These are phyloP conservation scores for Microcebus tavaratra DNA, from an alignment of 2,113 vertebrate genomes.

Conservation along the genomic window DNA sequence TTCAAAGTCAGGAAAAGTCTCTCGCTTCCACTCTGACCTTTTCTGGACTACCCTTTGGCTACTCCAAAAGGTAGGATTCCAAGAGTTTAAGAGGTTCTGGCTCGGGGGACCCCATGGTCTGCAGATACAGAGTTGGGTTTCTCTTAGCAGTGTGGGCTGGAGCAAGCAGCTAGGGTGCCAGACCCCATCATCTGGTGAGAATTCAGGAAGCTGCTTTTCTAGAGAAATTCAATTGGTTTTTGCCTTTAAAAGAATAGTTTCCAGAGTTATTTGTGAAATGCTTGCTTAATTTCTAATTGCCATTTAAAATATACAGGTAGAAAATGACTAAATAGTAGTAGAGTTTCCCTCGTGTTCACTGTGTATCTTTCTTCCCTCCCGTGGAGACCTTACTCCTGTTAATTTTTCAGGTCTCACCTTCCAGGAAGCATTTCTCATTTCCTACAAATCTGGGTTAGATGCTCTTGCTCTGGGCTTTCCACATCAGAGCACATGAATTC, in stretches of 20 bases:
- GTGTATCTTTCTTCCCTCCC: background rate
- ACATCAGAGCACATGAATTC: background rate
- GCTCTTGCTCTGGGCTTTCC: background rate
- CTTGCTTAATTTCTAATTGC: background rate
- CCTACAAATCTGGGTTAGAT: background rate
- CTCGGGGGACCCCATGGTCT: background rate
- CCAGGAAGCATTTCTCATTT: background rate
- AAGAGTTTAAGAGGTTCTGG: background rate
- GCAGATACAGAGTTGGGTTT: background rate
- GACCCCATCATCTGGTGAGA: background rate
- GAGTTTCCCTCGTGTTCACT: background rate
- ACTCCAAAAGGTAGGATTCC: background rate
- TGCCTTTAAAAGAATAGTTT: background rate
- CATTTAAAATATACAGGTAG: background rate
- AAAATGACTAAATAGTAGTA: background rate
- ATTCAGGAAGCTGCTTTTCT: background rate
- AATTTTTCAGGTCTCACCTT: background rate
- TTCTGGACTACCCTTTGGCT: background rate
- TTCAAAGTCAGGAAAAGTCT: background rate
- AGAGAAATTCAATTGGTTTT: background rate
- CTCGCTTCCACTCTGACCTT: background rate
- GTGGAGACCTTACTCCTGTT: accelerated
- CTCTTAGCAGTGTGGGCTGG: background rate
- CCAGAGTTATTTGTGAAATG: background rate
- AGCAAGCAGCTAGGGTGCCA: background rate